phyloP scores from a whole-genome alignment of 2,113 vertebrate species.

The Sander lucioperca region DNA sequence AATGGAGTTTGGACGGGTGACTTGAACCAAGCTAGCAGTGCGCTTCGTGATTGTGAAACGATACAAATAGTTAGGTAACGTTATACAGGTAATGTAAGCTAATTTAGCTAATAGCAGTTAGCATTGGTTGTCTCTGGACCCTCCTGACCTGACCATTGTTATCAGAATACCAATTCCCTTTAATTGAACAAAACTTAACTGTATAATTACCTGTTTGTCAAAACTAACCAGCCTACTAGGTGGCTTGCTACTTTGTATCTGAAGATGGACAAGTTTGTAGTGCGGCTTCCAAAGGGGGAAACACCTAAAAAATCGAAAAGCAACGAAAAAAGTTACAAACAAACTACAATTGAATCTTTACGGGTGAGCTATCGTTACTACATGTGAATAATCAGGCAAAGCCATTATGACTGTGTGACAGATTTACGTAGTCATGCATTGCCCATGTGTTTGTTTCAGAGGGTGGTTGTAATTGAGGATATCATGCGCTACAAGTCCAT shows the following conservation, averaged over 20 bases:
- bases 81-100: neutral
- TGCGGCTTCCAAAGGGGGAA: conserved; percentile 81
- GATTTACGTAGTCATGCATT: neutral
- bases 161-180: neutral
- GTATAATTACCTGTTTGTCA: neutral
- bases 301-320: conserved; percentile 67
- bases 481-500: conserved; percentile 92
- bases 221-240: neutral
- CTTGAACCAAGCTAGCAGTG: neutral
- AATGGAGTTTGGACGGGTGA: rapidly evolving
- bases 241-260: neutral
- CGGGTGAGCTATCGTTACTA: conserved; percentile 82
- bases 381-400: neutral
- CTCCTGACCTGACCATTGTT: neutral
- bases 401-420: rapidly evolving
- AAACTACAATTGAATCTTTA: conserved; percentile 93
- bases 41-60: neutral
- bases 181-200: neutral
- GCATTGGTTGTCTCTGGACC: neutral
- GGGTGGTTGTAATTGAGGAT: conserved; percentile 97
- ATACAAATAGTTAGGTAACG: neutral
- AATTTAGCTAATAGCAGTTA: conserved; percentile 16
- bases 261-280: conserved; percentile 92
- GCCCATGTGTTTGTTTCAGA: conserved; percentile 83
- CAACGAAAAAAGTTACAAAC: conserved; percentile 85